Conservation (phyloP, 2,888 invertebrate genomes). For the Diadromus collaris region DNA sequence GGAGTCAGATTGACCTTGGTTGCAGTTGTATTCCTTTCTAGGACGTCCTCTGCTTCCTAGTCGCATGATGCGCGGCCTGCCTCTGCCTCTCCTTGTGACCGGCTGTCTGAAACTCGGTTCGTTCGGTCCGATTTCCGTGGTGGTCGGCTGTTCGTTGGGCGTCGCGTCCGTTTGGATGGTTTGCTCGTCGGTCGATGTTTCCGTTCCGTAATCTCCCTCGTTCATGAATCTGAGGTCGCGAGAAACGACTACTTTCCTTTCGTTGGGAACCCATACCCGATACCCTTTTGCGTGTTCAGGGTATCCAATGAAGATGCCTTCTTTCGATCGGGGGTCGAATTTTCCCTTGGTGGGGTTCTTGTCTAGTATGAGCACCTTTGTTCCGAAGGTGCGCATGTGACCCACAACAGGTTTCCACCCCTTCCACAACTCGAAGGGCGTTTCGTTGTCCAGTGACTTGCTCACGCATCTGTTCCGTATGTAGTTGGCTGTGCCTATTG, state of each 20-base stretch:
- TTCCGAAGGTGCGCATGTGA: slow-evolving; percentile 26
- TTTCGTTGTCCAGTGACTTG: slow-evolving; percentile 2
- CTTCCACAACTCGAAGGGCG: slow-evolving; percentile 25
- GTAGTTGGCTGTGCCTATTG: slow-evolving; percentile 21
- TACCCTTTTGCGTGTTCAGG: slow-evolving; percentile 14
- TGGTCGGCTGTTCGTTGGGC: not conserved
- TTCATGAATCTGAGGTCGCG: not conserved
- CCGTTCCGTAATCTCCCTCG: not conserved
- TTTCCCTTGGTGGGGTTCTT: slow-evolving; percentile 38
- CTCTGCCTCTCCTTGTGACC: slow-evolving; percentile 27
- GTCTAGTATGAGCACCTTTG: slow-evolving; percentile 18
- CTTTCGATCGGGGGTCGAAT: slow-evolving; percentile 31
- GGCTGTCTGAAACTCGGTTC: not conserved
- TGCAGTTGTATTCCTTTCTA: slow-evolving; percentile 27
- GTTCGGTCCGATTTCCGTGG: slow-evolving; percentile 15
- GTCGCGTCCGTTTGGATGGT: not conserved
- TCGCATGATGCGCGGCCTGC: slow-evolving; percentile 44
- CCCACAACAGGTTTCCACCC: slow-evolving; percentile 7
- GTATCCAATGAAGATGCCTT: slow-evolving; percentile 43
- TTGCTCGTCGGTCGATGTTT: not conserved
- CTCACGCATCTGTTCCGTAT: slow-evolving; percentile 19
- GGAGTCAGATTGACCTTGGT: not conserved
- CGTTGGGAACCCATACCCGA: slow-evolving; percentile 10
- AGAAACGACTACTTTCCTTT: slow-evolving; percentile 1
- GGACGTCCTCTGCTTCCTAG: slow-evolving; percentile 52